Evolutionary conservation across 2,888 invertebrate species (phyloP).

Genomic region (Ephialtes manifestator): DNA sequence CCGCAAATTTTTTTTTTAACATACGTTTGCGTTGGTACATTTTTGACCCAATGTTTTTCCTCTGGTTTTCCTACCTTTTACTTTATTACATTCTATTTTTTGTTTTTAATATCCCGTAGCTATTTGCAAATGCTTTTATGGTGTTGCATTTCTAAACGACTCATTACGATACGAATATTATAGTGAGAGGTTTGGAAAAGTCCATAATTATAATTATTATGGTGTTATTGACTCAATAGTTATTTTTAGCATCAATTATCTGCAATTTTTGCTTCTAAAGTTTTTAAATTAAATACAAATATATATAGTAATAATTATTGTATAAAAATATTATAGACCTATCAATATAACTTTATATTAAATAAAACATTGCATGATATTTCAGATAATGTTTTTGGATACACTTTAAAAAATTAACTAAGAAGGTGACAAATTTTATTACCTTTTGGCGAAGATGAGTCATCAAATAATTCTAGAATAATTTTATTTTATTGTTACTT

Average conservation of each 20-base stretch:
- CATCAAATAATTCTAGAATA: too few species aligned
- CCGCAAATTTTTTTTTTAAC: neutral
- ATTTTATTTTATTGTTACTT: too few species aligned
- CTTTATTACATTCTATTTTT: conserved; percentile 10
- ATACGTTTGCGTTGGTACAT: neutral
- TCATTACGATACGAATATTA: too few species aligned
- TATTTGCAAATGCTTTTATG: conserved; percentile 6
- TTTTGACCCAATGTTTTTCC: neutral
- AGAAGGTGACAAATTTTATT: neutral
- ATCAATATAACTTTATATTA: neutral
- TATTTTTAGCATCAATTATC: too few species aligned
- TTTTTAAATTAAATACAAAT: too few species aligned
- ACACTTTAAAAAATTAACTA: neutral
- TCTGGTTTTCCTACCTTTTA: neutral
- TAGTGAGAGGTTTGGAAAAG: too few species aligned
- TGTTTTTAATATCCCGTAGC: neutral
- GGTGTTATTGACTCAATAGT: too few species aligned
- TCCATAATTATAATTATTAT: too few species aligned
- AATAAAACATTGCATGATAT: neutral
- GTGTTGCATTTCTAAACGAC: neutral
- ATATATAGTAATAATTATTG: too few species aligned
- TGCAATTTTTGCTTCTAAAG: too few species aligned
- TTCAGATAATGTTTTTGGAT: neutral
- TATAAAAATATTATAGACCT: too few species aligned
- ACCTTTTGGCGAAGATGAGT: neutral